A percentile compares a stretch with the other conserved stretches of the same genome.
phyloP scores from a whole-genome alignment of 2,113 vertebrate species.

The Sylvilagus bachmani region DNA sequence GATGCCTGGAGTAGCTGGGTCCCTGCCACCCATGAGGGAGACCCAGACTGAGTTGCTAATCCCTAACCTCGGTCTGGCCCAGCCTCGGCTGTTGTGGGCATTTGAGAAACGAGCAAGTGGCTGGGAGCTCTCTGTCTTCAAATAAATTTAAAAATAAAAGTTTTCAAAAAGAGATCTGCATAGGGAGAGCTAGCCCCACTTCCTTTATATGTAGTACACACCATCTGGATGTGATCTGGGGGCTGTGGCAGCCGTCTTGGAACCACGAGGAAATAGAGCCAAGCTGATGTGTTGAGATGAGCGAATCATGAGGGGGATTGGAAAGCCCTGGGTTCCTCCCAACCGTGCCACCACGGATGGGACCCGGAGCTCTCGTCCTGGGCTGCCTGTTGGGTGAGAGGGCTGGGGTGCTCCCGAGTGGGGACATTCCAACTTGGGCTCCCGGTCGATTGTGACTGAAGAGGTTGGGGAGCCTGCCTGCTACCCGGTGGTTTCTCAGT shows the following conservation, averaged over 20 bases:
- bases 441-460: not conserved
- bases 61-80: no score
- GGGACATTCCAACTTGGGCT: not conserved
- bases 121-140: no score
- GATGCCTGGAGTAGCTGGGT: no score
- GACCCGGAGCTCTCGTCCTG: not conserved
- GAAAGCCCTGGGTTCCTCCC: not conserved
- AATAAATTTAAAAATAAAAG: no score
- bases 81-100: no score
- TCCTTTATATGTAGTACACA: not conserved
- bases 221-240: not conserved
- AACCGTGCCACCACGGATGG: no score
- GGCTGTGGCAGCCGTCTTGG: not conserved
- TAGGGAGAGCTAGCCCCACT: not conserved
- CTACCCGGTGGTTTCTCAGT: accelerated
- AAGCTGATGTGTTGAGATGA: no score
- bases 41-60: no score
- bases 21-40: no score
- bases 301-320: not conserved
- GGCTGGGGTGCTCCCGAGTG: no score
- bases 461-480: not conserved
- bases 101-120: no score
- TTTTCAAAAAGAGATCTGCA: not conserved
- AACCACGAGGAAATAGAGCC: not conserved
- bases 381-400: not conserved